A percentile compares a stretch with the other conserved stretches of the same genome.
These are phyloP conservation scores for Saguinus imperator DNA, from an alignment of 2,113 vertebrate species.

Conservation along the genomic window DNA sequence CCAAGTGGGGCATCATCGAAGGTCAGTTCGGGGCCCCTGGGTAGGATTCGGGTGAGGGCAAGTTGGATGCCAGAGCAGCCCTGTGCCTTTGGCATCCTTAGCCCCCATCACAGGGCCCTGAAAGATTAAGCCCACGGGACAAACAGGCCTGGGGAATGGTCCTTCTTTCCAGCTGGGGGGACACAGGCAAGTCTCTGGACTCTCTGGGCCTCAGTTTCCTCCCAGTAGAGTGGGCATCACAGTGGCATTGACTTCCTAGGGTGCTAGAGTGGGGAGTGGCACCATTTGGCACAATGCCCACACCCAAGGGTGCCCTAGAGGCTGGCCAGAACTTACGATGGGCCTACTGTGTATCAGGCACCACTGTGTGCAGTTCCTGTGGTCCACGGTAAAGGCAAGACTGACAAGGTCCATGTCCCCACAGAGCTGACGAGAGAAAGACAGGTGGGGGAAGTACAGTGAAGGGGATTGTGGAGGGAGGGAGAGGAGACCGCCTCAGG, in stretches of 20 bases:
- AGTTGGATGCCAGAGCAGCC: neutral
- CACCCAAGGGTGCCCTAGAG: neutral
- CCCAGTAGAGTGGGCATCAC: neutral
- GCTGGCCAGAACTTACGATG: neutral
- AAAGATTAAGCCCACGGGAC: neutral
- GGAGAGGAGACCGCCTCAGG: neutral
- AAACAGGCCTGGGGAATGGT: neutral
- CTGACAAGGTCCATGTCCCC: neutral
- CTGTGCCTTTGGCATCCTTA: neutral
- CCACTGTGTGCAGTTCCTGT: neutral
- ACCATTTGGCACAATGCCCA: accelerated
- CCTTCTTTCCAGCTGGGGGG: neutral
- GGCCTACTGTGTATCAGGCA: neutral
- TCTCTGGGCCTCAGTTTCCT: neutral
- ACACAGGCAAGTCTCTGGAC: accelerated
- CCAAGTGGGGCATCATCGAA: slow-evolving; percentile 98
- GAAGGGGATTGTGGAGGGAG: neutral
- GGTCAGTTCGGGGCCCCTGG: slow-evolving; percentile 81
- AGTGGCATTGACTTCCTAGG: neutral
- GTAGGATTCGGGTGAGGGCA: neutral
- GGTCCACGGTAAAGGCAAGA: neutral
- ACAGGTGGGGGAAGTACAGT: neutral
- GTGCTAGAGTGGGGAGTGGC: neutral
- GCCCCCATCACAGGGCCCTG: accelerated
- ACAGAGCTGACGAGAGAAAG: neutral